phyloP scores from a whole-genome alignment of 2,797 vertebrate species.

The Megalops cyprinoides region DNA sequence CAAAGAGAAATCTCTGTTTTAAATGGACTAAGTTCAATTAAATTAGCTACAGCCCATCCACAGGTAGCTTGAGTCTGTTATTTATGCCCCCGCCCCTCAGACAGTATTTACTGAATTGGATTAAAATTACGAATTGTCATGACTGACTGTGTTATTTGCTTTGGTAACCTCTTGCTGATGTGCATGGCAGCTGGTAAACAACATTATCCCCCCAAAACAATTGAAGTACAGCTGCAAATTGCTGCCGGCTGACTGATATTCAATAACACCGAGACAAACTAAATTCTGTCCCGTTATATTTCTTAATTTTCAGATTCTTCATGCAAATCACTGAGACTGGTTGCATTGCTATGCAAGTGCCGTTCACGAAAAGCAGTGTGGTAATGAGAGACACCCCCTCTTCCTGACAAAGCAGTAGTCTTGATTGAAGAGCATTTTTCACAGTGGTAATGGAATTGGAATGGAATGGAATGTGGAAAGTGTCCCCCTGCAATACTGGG shows the following conservation, averaged over 20 bases:
- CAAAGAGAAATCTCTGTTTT: slow-evolving; percentile 60
- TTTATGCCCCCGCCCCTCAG: slow-evolving; percentile 55
- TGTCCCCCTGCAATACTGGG: background rate
- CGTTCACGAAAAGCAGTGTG: slow-evolving; percentile 68
- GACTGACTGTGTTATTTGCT: slow-evolving; percentile 67
- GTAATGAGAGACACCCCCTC: slow-evolving; percentile 69
- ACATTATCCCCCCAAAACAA: slow-evolving; percentile 67
- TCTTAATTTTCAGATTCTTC: slow-evolving; percentile 74
- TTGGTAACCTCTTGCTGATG: slow-evolving; percentile 43
- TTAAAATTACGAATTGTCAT: slow-evolving; percentile 77
- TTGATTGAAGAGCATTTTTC: slow-evolving; percentile 73
- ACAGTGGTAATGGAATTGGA: slow-evolving; percentile 57
- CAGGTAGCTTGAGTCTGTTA: slow-evolving; percentile 61
- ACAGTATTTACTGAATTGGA: slow-evolving; percentile 71
- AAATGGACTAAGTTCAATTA: slow-evolving; percentile 70
- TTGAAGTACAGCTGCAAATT: slow-evolving; percentile 54
- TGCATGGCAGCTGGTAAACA: slow-evolving; percentile 54
- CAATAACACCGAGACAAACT: slow-evolving; percentile 64
- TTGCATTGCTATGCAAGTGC: slow-evolving; percentile 63
- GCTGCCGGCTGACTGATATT: slow-evolving; percentile 69
- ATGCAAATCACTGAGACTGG: slow-evolving; percentile 69
- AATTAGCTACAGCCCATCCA: slow-evolving; percentile 66
- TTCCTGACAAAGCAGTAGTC: slow-evolving; percentile 59
- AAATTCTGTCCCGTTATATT: slow-evolving; percentile 70
- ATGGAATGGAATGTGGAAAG: slow-evolving; percentile 42